Base-by-base conservation (phyloP, 2,797 vertebrate genomes). In the Sarcoramphus papa region DNA sequence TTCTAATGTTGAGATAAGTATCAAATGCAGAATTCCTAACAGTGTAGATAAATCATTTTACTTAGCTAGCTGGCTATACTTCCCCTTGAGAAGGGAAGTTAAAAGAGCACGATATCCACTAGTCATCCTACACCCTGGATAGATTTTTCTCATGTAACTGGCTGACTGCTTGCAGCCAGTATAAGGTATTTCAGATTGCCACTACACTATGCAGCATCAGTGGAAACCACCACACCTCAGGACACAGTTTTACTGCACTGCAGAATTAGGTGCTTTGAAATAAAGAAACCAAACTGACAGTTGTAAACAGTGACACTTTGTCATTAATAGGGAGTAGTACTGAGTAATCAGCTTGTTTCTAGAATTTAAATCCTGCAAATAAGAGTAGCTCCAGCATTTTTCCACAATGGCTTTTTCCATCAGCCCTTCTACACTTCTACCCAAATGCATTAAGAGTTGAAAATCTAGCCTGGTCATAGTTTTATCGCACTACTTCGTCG, bases 191-290 rank as follows among this genome's bases (percentile, higher is more conserved):
- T 78, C 80, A 75, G 69, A 50, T 69, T 65, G 69, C 85, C 90
- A 85, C 76, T 67, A 54, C 83, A 81, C 92, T 92, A 43, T 86
- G 88, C 94, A 92, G 83, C 92, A 67, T 53, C 59, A 63, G 93
- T 85, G 82, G 85, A 92, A 91, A 86, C 78, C 90, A 91, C 75
- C 79, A 92, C 65, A 83, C 92, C 95, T 97, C 97, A 97, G 97
- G 96, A 96, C 74, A 78, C 91, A 82, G 74, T 94, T 96, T 50
- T 93, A 92, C 79, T 93, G 87, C 50, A 77, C 85, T 95, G 59
- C 75, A 96, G 89, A 95, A 89, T 54, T 73, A 94, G 92, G 90
- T 96, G 92, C 91, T 97, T 90, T 75, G 79, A 95, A 94, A 75
- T 35, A 75, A 75, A 84, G 48, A 97, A 97, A 92, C 91, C 91